Evolutionary conservation across 2,888 invertebrate genomes (phyloP), one percentile per base, ranked within the genome.

Genomic region (Drosophila bunnanda): DNA sequence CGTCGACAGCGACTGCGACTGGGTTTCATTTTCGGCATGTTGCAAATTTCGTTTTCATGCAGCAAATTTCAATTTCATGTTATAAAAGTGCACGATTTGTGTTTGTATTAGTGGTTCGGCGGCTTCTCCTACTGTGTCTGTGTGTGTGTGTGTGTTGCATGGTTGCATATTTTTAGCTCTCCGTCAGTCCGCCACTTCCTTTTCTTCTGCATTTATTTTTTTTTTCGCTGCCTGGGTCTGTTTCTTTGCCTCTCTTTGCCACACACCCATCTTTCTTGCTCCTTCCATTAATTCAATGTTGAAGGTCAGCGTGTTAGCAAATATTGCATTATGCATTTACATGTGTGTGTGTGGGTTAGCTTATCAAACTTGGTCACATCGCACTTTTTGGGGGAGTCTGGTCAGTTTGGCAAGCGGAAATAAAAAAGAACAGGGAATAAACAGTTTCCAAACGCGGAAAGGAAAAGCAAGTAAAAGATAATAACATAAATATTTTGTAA

Each of bases 1-100:
- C 34, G 30, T 7, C 41, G 43, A 34, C 34, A 28, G 8, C 44
- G 39, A 36, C 77, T 13, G 34, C 59, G 43, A 30, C 67, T 41
- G 46, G 75, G 85, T 68, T 80, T 72, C 76, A 70, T 78, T 88
- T 75, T 82, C 74, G 79, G 81, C 78, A 76, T 80, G 77, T 84
- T 76, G 80, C 85, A 88, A 89, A 81, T 87, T 87, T 88, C 89
- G 86, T 87, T 87, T 87, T 87, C 86, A 89, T 89, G 88, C 89
- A 77, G 75, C 76, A 84, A 86, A 89, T 86, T 86, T 86, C 82
- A 87, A 80, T 89, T 86, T 86, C 89, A 88, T 78, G 82, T 87
- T 78, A 82, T 85, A 84, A 84, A 82, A 79, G 68, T 41, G 50
- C 41, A 36, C n/a, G 61, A 43, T 68, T 76, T 55, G 57, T 59